Base-by-base conservation (phyloP, 2,888 invertebrate species). In the Tetragnatha montana region DNA sequence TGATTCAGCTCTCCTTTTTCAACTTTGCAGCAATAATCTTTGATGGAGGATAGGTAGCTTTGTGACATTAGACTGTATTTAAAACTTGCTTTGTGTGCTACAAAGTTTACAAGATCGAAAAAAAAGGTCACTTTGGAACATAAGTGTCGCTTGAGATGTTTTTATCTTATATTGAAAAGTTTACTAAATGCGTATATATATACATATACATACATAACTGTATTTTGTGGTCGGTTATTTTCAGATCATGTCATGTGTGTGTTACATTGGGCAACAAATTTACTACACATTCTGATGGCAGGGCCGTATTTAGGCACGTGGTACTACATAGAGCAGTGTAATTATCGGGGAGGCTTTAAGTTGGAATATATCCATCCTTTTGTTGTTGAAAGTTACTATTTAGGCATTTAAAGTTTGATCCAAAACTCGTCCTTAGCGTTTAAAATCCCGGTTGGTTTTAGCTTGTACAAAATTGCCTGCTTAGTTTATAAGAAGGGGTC, bases 141-240 rank as follows among this genome's bases (percentile, higher is more conserved):
- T 89, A 87, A 87, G 86, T 87, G 89, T 86, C 82, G 86, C 86
- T 87, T 90, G 86, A 90, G 82, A 86, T 87, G 86, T 90, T 90
- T 90, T 90, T 87, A 90, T 80, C 86, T 90, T 90, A 87, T 90
- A 90, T 90, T 90, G 76, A 87, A 87, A 90, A 82, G 89, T 90
- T 90, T 89, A 89, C 89, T 87, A 86, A 87, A 90, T 87, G 89
- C 86, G 89, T 87, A 90, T 89, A 89, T 89, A 89, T 89, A 89
- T 89, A 82, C 74, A 88, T 88, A 88, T 50, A 84, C 69, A 73
- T 87, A 88, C 81, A 89, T 89, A 89, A 89, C 89, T 89, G 89
- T 89, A 89, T 89, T 89, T 89, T 89, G 89, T 89, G 89, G 89
- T 81, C 87, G 87, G 90, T 90, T 90, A 87, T 90, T 90, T 90